phyloP scores from a whole-genome alignment of 2,888 invertebrate genomes.

The Plebejus melissa region DNA sequence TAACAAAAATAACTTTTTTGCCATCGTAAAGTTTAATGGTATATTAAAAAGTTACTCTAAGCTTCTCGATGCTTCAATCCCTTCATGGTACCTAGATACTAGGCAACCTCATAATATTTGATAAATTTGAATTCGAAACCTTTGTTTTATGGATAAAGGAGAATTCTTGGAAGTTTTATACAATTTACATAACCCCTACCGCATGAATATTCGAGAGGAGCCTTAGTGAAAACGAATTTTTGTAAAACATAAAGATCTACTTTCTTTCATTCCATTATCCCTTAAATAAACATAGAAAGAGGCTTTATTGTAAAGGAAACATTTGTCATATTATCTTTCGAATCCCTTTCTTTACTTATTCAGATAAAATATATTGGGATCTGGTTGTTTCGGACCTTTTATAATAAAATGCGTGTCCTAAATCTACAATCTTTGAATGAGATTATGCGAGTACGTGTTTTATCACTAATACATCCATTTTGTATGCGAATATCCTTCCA shows the following conservation, averaged over 20 bases:
- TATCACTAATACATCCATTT: conserved; percentile 65
- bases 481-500: conserved; percentile 40
- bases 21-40: not conserved
- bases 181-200: not conserved
- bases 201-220: conserved; percentile 24
- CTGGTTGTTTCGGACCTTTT: conserved; percentile 40
- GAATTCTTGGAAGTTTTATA: not conserved
- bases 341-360: conserved; percentile 48
- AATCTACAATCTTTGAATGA: conserved; percentile 54
- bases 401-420: conserved; percentile 49
- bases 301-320: conserved; percentile 26
- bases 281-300: conserved; percentile 25
- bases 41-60: not conserved
- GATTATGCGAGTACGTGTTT: conserved; percentile 57
- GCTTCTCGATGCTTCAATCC: not conserved
- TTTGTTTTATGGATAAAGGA: not conserved
- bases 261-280: conserved; percentile 27
- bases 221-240: conserved; percentile 20
- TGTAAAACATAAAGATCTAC: conserved; percentile 10
- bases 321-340: conserved; percentile 29
- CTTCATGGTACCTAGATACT: not conserved
- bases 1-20: too few relatives aligned
- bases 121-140: not conserved
- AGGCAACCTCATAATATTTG: not conserved
- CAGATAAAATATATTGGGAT: conserved; percentile 43